Percentiles rank a stretch among this genome's conserved stretches.
Evolutionary conservation across 2,797 vertebrate genomes (phyloP).

Genomic region (Brachymystax lenok): DNA sequence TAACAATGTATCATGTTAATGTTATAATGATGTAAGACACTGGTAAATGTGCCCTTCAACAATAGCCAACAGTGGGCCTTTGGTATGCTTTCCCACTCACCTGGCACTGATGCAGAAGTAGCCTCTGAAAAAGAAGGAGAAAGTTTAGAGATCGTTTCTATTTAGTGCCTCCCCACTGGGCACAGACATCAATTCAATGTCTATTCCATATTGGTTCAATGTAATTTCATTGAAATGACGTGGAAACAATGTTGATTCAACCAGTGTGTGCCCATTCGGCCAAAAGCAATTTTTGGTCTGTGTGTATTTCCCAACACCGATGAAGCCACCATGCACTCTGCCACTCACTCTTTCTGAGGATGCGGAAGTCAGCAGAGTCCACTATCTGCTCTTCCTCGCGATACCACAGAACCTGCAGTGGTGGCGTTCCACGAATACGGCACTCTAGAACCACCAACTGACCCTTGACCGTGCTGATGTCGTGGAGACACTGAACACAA

Average conservation of each 20-base stretch:
- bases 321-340: not conserved
- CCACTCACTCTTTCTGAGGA: constrained; percentile 84
- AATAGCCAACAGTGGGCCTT: not conserved
- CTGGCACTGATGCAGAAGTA: constrained; percentile 82
- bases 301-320: not conserved
- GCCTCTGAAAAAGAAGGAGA: constrained; percentile 73
- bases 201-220: too few species aligned
- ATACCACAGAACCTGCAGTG: constrained; percentile 85
- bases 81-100: constrained; percentile 67
- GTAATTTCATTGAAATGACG: too few species aligned
- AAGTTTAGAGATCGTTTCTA: not conserved
- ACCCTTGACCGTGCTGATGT: constrained; percentile 79
- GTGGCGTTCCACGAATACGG: constrained; percentile 75
- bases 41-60: not conserved
- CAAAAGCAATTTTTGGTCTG: not conserved
- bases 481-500: constrained; percentile 78
- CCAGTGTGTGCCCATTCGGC: not conserved
- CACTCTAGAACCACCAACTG: constrained; percentile 86
- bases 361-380: constrained; percentile 85
- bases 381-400: constrained; percentile 78
- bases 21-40: not conserved
- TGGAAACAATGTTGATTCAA: too few species aligned
- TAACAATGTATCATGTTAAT: not conserved
- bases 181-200: too few species aligned
- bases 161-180: not conserved